Percentiles rank a stretch among this genome's conserved stretches.
Evolutionary conservation across 2,888 invertebrate genomes (phyloP).

Genomic region (Creontiades dilutus): DNA sequence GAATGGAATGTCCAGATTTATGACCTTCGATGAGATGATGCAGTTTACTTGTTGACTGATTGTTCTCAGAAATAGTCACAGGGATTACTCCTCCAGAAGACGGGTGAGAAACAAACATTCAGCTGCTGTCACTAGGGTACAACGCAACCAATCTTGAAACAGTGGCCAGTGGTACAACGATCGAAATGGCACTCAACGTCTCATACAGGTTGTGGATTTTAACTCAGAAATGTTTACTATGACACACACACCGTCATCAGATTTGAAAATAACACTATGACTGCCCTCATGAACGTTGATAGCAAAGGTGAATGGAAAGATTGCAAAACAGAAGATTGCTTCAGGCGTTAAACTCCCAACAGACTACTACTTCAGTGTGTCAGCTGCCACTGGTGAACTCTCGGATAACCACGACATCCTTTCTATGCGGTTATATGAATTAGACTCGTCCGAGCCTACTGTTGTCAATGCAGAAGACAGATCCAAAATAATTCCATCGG

Average conservation of each 20-base stretch:
- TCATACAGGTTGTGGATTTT: constrained; percentile 96
- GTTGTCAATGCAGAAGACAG: constrained; percentile 84
- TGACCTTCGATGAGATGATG: too few species aligned
- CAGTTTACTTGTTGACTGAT: too few species aligned
- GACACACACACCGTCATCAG: constrained; percentile 94
- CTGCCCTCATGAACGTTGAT: constrained; percentile 94
- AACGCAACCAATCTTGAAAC: too few species aligned
- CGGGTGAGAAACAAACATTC: too few species aligned
- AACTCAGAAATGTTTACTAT: constrained; percentile 93
- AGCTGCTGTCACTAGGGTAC: too few species aligned
- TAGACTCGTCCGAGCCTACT: constrained; percentile 85
- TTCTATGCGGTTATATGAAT: constrained; percentile 93
- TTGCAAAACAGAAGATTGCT: too few species aligned
- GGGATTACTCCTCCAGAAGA: too few species aligned
- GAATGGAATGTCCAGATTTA: too few species aligned
- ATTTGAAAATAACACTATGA: constrained; percentile 93
- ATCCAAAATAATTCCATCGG: constrained; percentile 91
- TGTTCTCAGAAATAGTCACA: too few species aligned
- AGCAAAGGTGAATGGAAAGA: constrained; percentile 96
- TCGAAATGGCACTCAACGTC: constrained; percentile 98
- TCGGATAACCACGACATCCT: constrained; percentile 97
- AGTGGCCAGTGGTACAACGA: too few species aligned
- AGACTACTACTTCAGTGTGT: constrained; percentile 95
- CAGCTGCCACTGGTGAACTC: constrained; percentile 97
- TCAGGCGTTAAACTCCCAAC: constrained; percentile 95